Percentiles rank a stretch among this genome's conserved stretches.
These are phyloP conservation scores for Serilophus lunatus DNA, from an alignment of 2,113 vertebrate species.

Conservation along the genomic window DNA sequence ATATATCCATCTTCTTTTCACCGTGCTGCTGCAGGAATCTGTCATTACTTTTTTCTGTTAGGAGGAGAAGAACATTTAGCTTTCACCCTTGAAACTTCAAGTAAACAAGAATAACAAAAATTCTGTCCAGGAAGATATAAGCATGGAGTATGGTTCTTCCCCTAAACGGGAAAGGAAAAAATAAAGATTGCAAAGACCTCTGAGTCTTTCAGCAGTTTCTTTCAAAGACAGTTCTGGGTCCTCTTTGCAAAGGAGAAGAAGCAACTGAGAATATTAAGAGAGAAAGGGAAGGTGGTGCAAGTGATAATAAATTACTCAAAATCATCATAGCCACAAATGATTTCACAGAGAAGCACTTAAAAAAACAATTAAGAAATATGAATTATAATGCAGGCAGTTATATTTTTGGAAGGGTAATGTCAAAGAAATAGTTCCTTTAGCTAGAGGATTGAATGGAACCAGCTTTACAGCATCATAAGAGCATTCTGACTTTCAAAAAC, in stretches of 20 bases:
- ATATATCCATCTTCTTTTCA: background rate
- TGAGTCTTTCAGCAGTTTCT: background rate
- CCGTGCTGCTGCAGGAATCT: background rate
- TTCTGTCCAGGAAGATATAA: background rate
- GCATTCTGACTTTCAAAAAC: conserved; percentile 36
- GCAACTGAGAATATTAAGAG: background rate
- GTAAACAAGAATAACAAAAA: background rate
- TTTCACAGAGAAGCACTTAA: conserved; percentile 22
- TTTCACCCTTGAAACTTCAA: background rate
- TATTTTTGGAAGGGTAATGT: conserved; percentile 17
- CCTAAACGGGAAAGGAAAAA: background rate
- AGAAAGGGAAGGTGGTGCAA: conserved; percentile 22
- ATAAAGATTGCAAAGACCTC: background rate
- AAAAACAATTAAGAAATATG: background rate
- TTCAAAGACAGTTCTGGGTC: conserved; percentile 19
- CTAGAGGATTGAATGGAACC: background rate
- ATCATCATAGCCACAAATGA: conserved; percentile 19
- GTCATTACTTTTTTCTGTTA: background rate
- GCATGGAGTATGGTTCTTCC: background rate
- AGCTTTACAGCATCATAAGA: background rate
- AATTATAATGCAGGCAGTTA: background rate
- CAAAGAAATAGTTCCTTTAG: background rate
- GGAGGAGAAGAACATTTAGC: background rate
- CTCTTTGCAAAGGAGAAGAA: conserved; percentile 8
- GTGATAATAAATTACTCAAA: conserved; percentile 41